Base-by-base conservation (phyloP, 2,113 vertebrate species). In the Numenius arquata region DNA sequence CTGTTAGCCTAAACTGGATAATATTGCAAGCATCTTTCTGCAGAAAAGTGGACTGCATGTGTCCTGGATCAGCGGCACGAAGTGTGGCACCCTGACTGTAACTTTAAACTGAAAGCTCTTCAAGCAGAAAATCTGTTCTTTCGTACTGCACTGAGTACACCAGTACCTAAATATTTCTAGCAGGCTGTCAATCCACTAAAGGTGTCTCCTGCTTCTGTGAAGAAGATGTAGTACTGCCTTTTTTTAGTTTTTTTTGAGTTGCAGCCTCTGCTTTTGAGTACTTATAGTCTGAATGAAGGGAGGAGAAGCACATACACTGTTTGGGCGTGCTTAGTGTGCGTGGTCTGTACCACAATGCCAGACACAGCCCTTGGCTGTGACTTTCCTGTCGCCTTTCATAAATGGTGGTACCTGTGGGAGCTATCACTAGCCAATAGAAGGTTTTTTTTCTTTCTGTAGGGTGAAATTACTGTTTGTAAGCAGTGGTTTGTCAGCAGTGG, bases 1-100 rank as follows among this genome's bases (percentile, higher is more conserved):
- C 3, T 9, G 41, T 95, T 87, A 82, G 45, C 65, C 62, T 82
- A 85, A 90, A 92, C 40, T 68, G 58, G 45, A 30, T 89, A 95
- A 66, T 48, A 59, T 80, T 89, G 23, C 41, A 80, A 84, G 34
- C 2, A 9, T 88, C 50, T 89, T 89, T 94, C 58, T 88, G 53
- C 41, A 72, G 79, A 61, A 96, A 76, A 68, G 32, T 41, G 32
- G 50, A 16, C 43, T 56, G 20, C 22, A 1, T 13, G 10, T 78
- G 56, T 63, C 47, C 38, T 78, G 36, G 45, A 50, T 83, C 50
- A 63, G 73, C 58, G 91, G 43, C 56, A 48, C 85, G 41, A 78
- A 75, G 47, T 32, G 40, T 72, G 87, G 58, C 45, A 53, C 59
- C 66, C 45, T 68, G 89, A 41, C 47, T 56, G 43, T 87, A 70